Percentiles rank a stretch among this genome's conserved stretches.
Evolutionary conservation across 2,113 vertebrate genomes (phyloP).

Genomic region (Cebus imitator): DNA sequence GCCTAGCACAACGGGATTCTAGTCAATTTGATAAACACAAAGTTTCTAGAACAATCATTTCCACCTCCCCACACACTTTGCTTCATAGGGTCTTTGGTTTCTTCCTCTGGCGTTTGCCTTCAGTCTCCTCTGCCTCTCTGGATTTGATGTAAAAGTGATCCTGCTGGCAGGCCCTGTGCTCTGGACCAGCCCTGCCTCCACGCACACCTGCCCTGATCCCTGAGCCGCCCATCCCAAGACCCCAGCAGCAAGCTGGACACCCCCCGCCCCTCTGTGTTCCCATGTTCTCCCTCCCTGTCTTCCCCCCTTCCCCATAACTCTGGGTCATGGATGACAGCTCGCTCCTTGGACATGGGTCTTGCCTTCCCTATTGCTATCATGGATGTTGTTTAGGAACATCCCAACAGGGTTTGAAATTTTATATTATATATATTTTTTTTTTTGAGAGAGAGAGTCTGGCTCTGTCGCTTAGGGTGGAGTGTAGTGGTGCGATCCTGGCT

Average conservation of each 20-base stretch:
- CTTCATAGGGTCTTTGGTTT: background rate
- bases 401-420: background rate
- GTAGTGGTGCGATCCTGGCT: no score
- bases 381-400: background rate
- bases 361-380: background rate
- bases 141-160: background rate
- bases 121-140: no score
- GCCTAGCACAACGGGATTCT: background rate
- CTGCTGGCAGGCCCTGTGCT: accelerated
- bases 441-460: background rate
- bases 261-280: accelerated
- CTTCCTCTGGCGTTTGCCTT: background rate
- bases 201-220: background rate
- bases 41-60: background rate
- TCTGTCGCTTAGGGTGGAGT: no score
- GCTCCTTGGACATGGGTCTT: accelerated
- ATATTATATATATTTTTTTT: no score
- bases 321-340: background rate
- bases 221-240: background rate
- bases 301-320: background rate
- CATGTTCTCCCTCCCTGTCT: background rate
- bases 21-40: no score
- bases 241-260: accelerated
- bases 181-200: accelerated
- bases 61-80: background rate